Percentiles rank a stretch among this genome's conserved stretches.
Evolutionary conservation across 2,797 vertebrate species (phyloP).

Genomic region (Oophaga sylvatica): DNA sequence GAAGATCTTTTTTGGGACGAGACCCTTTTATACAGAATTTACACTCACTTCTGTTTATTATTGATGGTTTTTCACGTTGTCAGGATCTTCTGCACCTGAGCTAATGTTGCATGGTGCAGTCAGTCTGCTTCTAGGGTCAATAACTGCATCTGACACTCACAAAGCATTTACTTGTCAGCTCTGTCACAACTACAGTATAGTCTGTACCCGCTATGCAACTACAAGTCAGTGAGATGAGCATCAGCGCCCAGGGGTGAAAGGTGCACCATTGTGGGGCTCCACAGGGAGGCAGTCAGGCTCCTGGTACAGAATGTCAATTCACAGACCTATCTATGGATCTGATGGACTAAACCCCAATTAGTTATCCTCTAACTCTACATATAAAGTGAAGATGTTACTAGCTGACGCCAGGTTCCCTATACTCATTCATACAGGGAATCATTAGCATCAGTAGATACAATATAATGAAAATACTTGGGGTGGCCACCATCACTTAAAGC

Average conservation of each 20-base stretch:
- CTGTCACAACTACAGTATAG: constrained; percentile 15
- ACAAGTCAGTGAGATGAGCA: constrained; percentile 12
- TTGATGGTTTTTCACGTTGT: neutral
- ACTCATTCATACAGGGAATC: no score
- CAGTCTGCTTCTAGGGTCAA: neutral
- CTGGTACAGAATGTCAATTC: no score
- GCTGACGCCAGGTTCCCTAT: no score
- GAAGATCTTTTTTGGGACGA: neutral
- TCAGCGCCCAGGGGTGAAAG: neutral
- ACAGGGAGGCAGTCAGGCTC: neutral
- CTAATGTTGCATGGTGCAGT: neutral
- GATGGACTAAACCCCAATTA: no score
- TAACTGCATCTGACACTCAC: neutral
- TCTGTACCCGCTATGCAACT: constrained; percentile 11
- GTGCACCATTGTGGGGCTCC: neutral
- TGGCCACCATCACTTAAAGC: no score
- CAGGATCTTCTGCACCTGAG: neutral
- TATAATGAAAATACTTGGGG: no score
- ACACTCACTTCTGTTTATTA: no score
- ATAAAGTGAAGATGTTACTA: no score
- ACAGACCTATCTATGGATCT: neutral
- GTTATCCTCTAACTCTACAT: no score
- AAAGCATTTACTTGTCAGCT: constrained; percentile 23
- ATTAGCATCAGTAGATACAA: no score
- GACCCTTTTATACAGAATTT: no score